These are phyloP conservation scores for Lacerta bilineata DNA, from an alignment of 2,797 vertebrate genomes.

Conservation along the genomic window DNA sequence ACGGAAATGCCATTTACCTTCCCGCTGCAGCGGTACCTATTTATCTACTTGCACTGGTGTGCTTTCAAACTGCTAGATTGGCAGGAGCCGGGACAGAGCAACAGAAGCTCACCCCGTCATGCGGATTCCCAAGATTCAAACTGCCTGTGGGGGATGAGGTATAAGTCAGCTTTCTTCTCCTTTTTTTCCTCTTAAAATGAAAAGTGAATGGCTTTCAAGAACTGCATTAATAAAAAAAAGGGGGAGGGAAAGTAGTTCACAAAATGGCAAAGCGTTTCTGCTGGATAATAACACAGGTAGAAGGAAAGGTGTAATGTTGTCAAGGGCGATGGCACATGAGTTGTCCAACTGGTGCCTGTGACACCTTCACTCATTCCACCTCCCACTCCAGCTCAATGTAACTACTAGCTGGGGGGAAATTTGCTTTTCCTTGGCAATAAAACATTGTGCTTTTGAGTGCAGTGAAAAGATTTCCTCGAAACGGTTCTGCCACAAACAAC, in stretches of 20 bases:
- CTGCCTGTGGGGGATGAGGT: background rate
- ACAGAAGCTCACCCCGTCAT: too few species aligned
- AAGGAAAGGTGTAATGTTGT: background rate
- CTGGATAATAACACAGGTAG: background rate
- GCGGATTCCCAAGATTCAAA: too few species aligned
- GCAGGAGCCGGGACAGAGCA: too few species aligned
- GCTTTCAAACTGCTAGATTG: too few species aligned
- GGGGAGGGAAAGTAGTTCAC: background rate
- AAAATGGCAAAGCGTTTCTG: background rate
- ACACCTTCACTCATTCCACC: background rate
- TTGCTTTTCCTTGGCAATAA: background rate
- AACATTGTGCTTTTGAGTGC: background rate
- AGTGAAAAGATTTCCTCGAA: background rate
- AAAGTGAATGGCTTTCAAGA: background rate
- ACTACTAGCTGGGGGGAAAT: background rate
- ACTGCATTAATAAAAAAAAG: background rate
- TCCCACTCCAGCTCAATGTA: background rate
- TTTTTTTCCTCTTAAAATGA: too few species aligned
- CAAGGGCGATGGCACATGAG: background rate
- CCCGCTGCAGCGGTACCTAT: too few species aligned
- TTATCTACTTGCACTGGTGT: too few species aligned
- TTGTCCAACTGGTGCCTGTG: background rate
- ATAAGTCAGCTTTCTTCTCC: background rate
- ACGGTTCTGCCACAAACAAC: background rate
- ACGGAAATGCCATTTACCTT: too few species aligned